A percentile compares a stretch with the other conserved stretches of the same genome.
phyloP scores from a whole-genome alignment of 2,113 vertebrate genomes.

The Gracilinanus agilis region DNA sequence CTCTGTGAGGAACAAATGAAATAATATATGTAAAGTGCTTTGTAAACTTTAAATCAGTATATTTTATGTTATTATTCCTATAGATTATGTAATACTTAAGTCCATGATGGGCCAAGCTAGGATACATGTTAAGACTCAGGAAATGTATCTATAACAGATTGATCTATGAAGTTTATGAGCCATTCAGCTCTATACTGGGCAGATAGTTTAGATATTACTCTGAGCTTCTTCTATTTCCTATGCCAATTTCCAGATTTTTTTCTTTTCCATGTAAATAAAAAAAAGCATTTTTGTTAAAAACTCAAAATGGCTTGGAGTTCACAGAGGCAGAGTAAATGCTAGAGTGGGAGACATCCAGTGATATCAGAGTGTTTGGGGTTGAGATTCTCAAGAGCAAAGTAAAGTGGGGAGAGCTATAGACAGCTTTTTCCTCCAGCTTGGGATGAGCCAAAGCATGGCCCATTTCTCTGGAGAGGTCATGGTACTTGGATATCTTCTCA shows the following conservation, averaged over 20 bases:
- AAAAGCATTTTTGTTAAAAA: neutral
- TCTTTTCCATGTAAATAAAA: neutral
- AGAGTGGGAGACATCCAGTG: neutral
- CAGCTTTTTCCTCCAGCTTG: neutral
- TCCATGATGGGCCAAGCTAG: neutral
- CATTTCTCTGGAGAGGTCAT: neutral
- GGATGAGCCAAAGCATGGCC: neutral
- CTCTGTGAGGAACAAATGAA: neutral
- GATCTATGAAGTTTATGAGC: neutral
- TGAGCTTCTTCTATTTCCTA: neutral
- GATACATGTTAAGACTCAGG: neutral
- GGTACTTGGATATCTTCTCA: neutral
- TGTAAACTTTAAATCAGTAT: neutral
- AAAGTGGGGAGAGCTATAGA: neutral
- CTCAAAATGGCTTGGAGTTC: neutral
- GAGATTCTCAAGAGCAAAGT: neutral
- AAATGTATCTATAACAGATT: neutral
- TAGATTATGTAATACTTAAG: neutral
- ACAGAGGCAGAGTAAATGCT: neutral
- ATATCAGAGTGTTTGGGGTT: neutral
- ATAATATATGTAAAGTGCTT: neutral
- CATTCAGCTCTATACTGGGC: neutral
- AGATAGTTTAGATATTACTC: neutral
- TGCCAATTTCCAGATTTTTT: neutral
- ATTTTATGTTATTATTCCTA: neutral